Evolutionary conservation across 2,888 invertebrate genomes (phyloP).

Genomic region (Lasioglossum calceatum): DNA sequence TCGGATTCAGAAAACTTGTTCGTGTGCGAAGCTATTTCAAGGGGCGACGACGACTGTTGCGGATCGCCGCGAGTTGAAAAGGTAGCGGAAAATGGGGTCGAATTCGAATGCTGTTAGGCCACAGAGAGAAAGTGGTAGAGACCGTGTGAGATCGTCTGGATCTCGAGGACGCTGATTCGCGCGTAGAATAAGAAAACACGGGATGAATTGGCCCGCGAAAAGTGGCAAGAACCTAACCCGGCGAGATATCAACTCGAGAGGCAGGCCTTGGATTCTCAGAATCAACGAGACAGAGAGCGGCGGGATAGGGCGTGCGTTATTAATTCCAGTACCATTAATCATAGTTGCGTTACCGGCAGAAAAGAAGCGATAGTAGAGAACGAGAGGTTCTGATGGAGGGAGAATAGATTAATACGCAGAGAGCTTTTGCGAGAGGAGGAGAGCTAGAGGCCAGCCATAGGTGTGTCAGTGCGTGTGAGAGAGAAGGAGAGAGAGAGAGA

Average conservation of each 20-base stretch:
- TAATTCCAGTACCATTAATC: slow-evolving; percentile 67
- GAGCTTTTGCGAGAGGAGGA: slow-evolving; percentile 34
- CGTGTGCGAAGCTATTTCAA: neutral
- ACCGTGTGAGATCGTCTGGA: slow-evolving; percentile 27
- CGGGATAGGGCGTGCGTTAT: slow-evolving; percentile 50
- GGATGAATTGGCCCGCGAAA: slow-evolving; percentile 49
- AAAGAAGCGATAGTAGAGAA: slow-evolving; percentile 61
- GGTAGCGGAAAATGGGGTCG: neutral
- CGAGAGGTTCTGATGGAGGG: neutral
- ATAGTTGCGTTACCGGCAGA: slow-evolving; percentile 70
- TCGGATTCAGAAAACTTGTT: neutral
- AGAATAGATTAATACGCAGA: slow-evolving; percentile 36
- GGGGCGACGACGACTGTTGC: neutral
- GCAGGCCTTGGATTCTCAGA: slow-evolving; percentile 42
- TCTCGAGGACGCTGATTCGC: slow-evolving; percentile 46
- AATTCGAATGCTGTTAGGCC: neutral
- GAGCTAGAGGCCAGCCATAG: slow-evolving; percentile 23
- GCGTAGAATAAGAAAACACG: slow-evolving; percentile 28
- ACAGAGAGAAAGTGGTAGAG: neutral
- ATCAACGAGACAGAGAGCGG: slow-evolving; percentile 44
- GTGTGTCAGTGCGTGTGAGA: neutral
- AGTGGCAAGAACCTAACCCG: slow-evolving; percentile 38
- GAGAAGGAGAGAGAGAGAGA: slow-evolving; percentile 24
- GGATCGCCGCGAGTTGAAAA: neutral
- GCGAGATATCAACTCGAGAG: slow-evolving; percentile 49